Base-by-base conservation (phyloP, 1,140 invertebrate genomes). In the Aporrectodea caliginosa region DNA sequence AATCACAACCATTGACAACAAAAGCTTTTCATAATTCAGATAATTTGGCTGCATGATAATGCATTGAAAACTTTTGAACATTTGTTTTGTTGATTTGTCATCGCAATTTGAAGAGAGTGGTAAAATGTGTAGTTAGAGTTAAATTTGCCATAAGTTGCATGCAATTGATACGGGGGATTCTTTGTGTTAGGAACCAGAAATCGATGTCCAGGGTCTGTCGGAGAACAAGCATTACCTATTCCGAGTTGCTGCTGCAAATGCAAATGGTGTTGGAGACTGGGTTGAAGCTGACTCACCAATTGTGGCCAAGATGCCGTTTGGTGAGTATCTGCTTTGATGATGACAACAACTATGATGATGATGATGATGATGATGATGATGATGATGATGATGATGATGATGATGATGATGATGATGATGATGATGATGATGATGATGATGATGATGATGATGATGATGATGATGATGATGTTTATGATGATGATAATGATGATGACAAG, bases 201-300 rank as follows among this genome's bases (percentile, higher is more conserved):
- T 95, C 87, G 93, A 93, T 69, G 95, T 97, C 0, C 96, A 98
- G 88, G 97, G 97, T 1, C 89, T 99, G 22, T 94, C 94, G 0
- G 95, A 98, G 87, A 94, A 95, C 80, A 95, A 97, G 85, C 95
- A 98, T 88, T 99, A 99, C 85, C 90, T 97, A 83, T 99, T 99
- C 91, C 91, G 97, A 81, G 93, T 99, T 0, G 94, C 95, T 91
- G 98, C 98, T 22, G 95, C 95, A 29, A 99, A 99, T 88, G 96
- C 98, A 71, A 98, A 98, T 85, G 98, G 98, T 16, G 93, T 95
- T 87, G 96, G 97, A 84, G 93, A 94, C 77, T 94, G 95, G 16
- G 89, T 99, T 16, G 93, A 95, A 85, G 95, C 95, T 1, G 90
- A 92, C 12, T 96, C 94, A 87, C 94, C 96, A 0, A 93, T 99